These are phyloP conservation scores for Semicossyphus pulcher DNA, from an alignment of 2,113 vertebrate genomes.

Conservation along the genomic window DNA sequence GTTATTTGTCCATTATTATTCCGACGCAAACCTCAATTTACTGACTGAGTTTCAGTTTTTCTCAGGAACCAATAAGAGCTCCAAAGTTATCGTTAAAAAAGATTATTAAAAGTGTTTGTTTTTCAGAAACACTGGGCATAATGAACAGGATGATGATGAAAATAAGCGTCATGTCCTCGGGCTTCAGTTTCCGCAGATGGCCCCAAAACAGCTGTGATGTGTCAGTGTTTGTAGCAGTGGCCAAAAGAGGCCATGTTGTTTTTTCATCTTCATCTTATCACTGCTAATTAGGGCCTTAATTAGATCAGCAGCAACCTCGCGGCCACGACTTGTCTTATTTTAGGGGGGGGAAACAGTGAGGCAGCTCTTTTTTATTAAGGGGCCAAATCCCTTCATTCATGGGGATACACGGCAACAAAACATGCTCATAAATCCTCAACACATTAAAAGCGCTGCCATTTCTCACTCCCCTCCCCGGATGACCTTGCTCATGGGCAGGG, in stretches of 20 bases:
- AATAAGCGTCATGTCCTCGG: conserved; percentile 50
- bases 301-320: conserved; percentile 59
- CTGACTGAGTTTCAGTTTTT: conserved; percentile 26
- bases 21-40: conserved; percentile 43
- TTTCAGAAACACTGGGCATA: conserved; percentile 31
- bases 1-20: neutral
- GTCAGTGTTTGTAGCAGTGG: conserved; percentile 33
- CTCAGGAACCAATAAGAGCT: conserved; percentile 11
- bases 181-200: conserved; percentile 33
- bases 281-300: conserved; percentile 59
- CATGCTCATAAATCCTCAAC: conserved; percentile 24
- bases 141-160: conserved; percentile 50
- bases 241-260: conserved; percentile 40
- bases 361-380: conserved; percentile 5
- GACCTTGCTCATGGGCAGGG: conserved; percentile 45
- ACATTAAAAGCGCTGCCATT: neutral
- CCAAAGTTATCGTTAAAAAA: conserved; percentile 46
- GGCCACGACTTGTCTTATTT: conserved; percentile 21
- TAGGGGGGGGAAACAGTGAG: neutral
- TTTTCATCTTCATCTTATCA: conserved; percentile 51
- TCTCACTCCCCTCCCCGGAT: conserved; percentile 15
- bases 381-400: neutral
- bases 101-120: conserved; percentile 40
- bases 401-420: conserved; percentile 5
- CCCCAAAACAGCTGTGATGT: conserved; percentile 58